A percentile compares a stretch with the other conserved stretches of the same genome.
phyloP scores from a whole-genome alignment of 2,888 invertebrate species.

The Chrysodeixis includens region DNA sequence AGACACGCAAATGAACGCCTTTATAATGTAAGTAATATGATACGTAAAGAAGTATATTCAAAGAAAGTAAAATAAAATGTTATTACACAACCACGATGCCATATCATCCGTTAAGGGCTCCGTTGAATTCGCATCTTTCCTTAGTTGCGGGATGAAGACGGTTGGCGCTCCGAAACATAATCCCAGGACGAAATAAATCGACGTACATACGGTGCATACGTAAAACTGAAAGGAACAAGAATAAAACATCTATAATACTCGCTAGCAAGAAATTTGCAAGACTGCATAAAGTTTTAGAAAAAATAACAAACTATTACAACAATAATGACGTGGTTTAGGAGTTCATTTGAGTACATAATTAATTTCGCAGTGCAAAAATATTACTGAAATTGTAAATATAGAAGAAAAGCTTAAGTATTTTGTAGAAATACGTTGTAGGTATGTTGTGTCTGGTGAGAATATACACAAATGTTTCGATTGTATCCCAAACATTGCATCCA shows the following conservation, averaged over 20 bases:
- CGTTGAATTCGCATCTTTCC: slow-evolving; percentile 63
- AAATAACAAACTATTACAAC: too few species aligned
- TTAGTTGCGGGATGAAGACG: slow-evolving; percentile 69
- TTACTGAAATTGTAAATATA: not conserved
- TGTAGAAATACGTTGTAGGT: not conserved
- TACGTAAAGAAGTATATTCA: too few species aligned
- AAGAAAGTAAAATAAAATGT: slow-evolving; percentile 19
- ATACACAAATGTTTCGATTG: not conserved
- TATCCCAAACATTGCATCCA: not conserved
- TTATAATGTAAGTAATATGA: too few species aligned
- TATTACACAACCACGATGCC: slow-evolving; percentile 73
- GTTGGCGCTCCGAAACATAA: slow-evolving; percentile 70
- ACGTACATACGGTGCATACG: slow-evolving; percentile 63
- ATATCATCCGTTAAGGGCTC: slow-evolving; percentile 63
- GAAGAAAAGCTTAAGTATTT: not conserved
- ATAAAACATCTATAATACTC: slow-evolving; percentile 1
- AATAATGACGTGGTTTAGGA: not conserved
- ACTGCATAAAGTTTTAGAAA: not conserved
- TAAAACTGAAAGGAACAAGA: slow-evolving; percentile 60
- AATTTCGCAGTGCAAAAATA: not conserved
- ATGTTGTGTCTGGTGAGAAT: not conserved
- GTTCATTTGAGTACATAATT: not conserved
- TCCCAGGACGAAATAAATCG: slow-evolving; percentile 66
- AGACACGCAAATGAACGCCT: too few species aligned
- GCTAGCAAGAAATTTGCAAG: not conserved